Evolutionary conservation across 2,797 vertebrate species (phyloP), one percentile per base, ranked within the genome.

Genomic region (Falco concolor): DNA sequence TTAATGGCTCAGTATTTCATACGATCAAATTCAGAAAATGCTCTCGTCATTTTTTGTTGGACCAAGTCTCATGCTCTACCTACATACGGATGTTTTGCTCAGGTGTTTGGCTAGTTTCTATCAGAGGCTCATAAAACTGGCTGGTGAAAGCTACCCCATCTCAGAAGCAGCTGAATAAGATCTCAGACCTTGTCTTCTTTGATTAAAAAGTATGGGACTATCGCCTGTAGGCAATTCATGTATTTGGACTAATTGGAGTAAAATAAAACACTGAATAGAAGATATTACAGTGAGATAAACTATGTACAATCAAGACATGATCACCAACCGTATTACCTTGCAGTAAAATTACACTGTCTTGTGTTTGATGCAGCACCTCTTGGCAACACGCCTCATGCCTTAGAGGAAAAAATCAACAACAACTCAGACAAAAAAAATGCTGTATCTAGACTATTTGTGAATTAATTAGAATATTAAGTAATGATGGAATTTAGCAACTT

Each of bases 381-480:
- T 63, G n/a, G n/a, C 49, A 92, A 17, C 8, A 60, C 3, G 53
- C 18, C 14, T 69, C 15, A 52, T 32, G 14, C 6, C 32, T 57
- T 25, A 50, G n/a, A 81, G 28, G 38, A 30, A 80, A 94, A 68
- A 91, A 74, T 0, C 2, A 27, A 13, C 9, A 57, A 32, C 40
- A 52, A 40, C 9, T 1, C 8, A 67, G 40, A 54, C 36, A 92
- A 84, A 36, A 24, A 65, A 20, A 1, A 23, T 6, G 4, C 45
- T 65, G 9, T 12, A 73, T 79, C 45, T 67, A 50, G 61, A 61
- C 18, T 44, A 53, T 54, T 67, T 81, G 22, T 90, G 47, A 94
- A 93, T 94, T 90, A 90, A 95, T 93, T 95, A 82, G 23, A 77
- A 73, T 69, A 80, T 44, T 86, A 93, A 94, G 15, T 69, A 89